phyloP scores from a whole-genome alignment of 2,797 vertebrate species.

The Phrynocephalus guinanensis region DNA sequence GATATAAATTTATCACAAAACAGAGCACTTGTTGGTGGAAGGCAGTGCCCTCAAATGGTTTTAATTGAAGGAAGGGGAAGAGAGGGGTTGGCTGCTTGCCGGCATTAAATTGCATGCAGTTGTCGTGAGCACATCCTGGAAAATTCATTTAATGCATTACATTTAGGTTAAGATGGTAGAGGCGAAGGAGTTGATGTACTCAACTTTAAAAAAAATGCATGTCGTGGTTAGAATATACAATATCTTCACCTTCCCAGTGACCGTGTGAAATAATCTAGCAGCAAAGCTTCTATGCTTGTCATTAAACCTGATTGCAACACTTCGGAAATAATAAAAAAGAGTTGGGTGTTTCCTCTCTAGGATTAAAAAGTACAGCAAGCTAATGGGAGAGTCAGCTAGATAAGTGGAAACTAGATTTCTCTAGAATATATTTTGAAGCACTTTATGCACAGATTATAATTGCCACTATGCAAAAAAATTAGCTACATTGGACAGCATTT shows the following conservation, averaged over 20 bases:
- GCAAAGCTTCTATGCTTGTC: background rate
- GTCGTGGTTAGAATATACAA: background rate
- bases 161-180: slow-evolving; percentile 36
- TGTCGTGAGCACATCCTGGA: slow-evolving; percentile 15
- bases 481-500: too few relatives aligned
- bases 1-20: background rate
- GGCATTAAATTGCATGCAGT: slow-evolving; percentile 16
- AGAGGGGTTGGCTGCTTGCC: slow-evolving; percentile 23
- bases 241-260: background rate
- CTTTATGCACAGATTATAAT: too few relatives aligned
- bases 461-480: too few relatives aligned
- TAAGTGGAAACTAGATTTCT: background rate
- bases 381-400: slow-evolving; percentile 6
- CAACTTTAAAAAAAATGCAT: slow-evolving; percentile 20
- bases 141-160: slow-evolving; percentile 35
- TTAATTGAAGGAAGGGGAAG: slow-evolving; percentile 21
- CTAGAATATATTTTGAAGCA: background rate
- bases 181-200: background rate
- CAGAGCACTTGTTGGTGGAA: background rate
- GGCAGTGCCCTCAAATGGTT: slow-evolving; percentile 16
- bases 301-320: slow-evolving; percentile 22
- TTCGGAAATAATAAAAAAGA: background rate
- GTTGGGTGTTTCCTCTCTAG: background rate
- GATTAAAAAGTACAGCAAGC: background rate
- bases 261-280: background rate